Evolutionary conservation across 2,888 invertebrate genomes (phyloP), one percentile per base, ranked within the genome.

Genomic region (Himalopsyche tibetana): DNA sequence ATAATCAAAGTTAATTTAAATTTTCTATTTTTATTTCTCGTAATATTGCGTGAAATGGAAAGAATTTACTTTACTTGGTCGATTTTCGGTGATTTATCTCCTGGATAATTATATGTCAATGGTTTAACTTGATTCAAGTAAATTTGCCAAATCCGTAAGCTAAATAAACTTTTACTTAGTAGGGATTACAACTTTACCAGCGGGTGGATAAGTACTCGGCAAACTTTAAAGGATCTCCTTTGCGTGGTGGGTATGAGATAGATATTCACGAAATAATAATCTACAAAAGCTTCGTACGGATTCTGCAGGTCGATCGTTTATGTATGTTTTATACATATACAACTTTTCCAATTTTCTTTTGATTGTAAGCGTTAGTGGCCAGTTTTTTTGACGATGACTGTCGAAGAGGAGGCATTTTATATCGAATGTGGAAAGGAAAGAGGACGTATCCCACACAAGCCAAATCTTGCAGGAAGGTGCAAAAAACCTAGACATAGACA

Each of bases 171-270:
- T 63, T 63, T 63, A 19, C 63, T 56, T 56, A 63, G 19, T 28
- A 63, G 19, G 63, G 63, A 63, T 63, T 63, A 63, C 63, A 63
- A 63, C 63, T 63, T 63, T 63, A 63, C 19, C 63, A 63, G 19
- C 63, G 63, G 63, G 63, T 19, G 19, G 63, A 63, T 63, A 63
- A 63, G 63, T 63, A 63, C 19, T 63, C 63, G 63, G 19, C 11
- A 63, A 63, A 63, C 63, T 63, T 63, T 63, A 63, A 63, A 63
- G 63, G 63, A 19, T 11, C 63, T 63, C 8, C n/a, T 19, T 63
- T 19, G 63, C 63, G 63, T 19, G 11, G 63, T 19, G 63, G 63
- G 28, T 63, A 15, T 15, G 51, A 51, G 63, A 28, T 19, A 63
- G 19, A 19, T 63, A 63, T 63, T 19, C 63, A n/a, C 19, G 63